Evolutionary conservation across 2,113 vertebrate genomes (phyloP).

Genomic region (Carassius gibelio): DNA sequence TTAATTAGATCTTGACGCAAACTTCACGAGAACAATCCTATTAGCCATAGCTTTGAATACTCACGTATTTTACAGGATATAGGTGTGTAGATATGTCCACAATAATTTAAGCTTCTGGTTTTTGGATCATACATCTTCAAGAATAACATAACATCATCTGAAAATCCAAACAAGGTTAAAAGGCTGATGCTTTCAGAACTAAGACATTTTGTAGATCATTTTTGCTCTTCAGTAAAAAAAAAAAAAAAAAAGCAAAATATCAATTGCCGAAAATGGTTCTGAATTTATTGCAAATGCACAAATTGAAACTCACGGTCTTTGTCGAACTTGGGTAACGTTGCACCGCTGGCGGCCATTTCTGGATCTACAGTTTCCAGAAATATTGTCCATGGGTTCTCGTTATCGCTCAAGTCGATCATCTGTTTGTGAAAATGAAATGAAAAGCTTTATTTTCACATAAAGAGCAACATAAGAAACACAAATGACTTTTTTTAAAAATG

Average conservation of each 20-base stretch:
- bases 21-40: not conserved
- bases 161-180: slow-evolving; percentile 24
- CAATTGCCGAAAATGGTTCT: not conserved
- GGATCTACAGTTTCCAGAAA: slow-evolving; percentile 99
- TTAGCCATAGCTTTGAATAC: slow-evolving; percentile 55
- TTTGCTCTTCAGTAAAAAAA: not conserved
- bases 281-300: not conserved
- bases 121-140: slow-evolving; percentile 99
- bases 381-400: slow-evolving; percentile 99
- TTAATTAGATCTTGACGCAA: not conserved
- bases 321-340: slow-evolving; percentile 97
- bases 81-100: slow-evolving; percentile 99
- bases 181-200: not conserved
- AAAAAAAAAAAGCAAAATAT: not conserved
- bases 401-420: slow-evolving; percentile 99
- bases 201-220: not conserved
- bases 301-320: slow-evolving; percentile 91
- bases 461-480: not conserved
- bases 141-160: slow-evolving; percentile 99
- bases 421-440: slow-evolving; percentile 56
- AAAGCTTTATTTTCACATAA: not conserved
- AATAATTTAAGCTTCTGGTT: slow-evolving; percentile 99
- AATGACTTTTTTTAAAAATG: not conserved
- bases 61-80: slow-evolving; percentile 99
- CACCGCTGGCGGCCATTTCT: slow-evolving; percentile 95